phyloP scores from a whole-genome alignment of 2,888 invertebrate genomes.

The Ditylenchus weischeri region DNA sequence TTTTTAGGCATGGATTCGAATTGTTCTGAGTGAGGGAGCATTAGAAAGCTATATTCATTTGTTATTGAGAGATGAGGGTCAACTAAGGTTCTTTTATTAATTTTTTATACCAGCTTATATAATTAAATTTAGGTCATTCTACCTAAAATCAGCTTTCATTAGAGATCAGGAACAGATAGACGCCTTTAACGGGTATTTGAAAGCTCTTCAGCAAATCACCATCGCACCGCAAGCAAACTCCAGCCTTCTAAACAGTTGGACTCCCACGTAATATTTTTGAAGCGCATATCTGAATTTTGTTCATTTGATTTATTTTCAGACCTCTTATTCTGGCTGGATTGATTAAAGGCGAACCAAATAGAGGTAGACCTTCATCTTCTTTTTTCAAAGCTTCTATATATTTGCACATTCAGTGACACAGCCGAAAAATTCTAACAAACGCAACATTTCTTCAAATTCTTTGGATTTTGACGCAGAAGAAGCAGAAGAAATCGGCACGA shows the following conservation, averaged over 20 bases:
- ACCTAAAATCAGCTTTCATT: conserved; percentile 59
- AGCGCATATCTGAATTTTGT: conserved; percentile 35
- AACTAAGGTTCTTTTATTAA: conserved; percentile 46
- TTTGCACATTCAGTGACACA: too few relatives aligned
- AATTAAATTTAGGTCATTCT: conserved; percentile 58
- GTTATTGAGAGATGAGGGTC: conserved; percentile 58
- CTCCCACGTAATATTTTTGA: conserved; percentile 58
- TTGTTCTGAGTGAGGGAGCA: conserved; percentile 61
- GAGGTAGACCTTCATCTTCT: background rate
- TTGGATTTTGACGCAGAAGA: conserved; percentile 13
- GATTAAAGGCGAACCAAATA: conserved; percentile 23
- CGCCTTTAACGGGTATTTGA: conserved; percentile 49
- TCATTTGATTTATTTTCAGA: background rate
- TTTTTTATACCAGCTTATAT: background rate
- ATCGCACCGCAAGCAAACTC: conserved; percentile 60
- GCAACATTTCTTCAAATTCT: background rate
- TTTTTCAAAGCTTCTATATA: too few relatives aligned
- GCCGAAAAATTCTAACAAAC: background rate
- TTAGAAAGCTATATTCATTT: conserved; percentile 61
- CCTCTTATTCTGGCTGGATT: conserved; percentile 30
- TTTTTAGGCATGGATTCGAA: conserved; percentile 62
- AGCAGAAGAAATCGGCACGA: conserved; percentile 27
- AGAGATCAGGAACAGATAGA: conserved; percentile 61
- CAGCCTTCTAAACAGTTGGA: conserved; percentile 62
- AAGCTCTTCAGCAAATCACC: conserved; percentile 27